A percentile compares a stretch with the other conserved stretches of the same genome.
Evolutionary conservation across 2,113 vertebrate genomes (phyloP).

Genomic region (Boulengeromyrus knoepffleri): DNA sequence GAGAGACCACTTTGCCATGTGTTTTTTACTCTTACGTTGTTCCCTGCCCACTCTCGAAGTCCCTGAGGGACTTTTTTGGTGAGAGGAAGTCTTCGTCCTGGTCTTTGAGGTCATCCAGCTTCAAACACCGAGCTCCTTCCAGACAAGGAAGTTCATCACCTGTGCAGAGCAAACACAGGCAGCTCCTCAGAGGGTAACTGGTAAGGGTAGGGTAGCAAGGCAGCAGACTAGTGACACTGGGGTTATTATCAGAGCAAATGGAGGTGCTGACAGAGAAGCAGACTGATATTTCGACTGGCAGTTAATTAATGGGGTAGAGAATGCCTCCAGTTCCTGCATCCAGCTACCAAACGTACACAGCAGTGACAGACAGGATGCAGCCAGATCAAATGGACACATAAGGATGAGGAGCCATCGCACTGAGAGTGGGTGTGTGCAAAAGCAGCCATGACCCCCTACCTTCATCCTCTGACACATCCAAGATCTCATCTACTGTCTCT

Average conservation of each 20-base stretch:
- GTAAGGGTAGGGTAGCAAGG: background rate
- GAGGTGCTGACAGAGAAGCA: background rate
- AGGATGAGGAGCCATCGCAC: constrained; percentile 20
- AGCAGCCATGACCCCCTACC: constrained; percentile 59
- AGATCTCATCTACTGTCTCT: constrained; percentile 88
- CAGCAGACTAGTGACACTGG: background rate
- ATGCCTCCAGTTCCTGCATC: background rate
- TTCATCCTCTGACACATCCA: constrained; percentile 97
- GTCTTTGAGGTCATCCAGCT: constrained; percentile 69
- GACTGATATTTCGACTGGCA: background rate
- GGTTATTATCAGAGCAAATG: background rate
- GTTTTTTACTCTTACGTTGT: constrained; percentile 54
- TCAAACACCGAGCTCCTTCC: constrained; percentile 64
- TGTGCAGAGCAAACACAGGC: constrained; percentile 26
- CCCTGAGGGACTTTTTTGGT: constrained; percentile 61
- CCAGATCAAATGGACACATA: constrained; percentile 31
- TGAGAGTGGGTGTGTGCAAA: background rate
- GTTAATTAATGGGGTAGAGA: background rate
- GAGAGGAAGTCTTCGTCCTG: constrained; percentile 71
- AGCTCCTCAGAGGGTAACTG: constrained; percentile 10
- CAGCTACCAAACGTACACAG: background rate
- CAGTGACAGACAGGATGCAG: background rate
- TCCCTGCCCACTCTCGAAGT: constrained; percentile 64
- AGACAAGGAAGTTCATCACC: constrained; percentile 67
- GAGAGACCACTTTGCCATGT: background rate